A percentile compares a stretch with the other conserved stretches of the same genome.
phyloP scores from a whole-genome alignment of 2,797 vertebrate genomes.

The Miichthys miiuy region DNA sequence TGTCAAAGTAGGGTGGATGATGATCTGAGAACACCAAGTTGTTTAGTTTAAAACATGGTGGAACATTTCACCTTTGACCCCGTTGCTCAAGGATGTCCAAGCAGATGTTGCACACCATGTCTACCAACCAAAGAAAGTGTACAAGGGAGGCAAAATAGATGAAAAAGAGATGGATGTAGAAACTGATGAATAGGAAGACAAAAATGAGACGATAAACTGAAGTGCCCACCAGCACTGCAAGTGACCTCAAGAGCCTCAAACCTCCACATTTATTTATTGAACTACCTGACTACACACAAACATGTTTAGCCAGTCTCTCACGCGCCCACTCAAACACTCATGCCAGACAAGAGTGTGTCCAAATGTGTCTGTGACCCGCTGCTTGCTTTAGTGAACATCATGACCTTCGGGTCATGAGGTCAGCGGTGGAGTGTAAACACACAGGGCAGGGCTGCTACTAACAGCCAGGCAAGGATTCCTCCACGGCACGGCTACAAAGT shows the following conservation, averaged over 20 bases:
- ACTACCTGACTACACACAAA: slow-evolving; percentile 28
- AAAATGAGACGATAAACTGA: slow-evolving; percentile 21
- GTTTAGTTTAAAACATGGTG: slow-evolving; percentile 43
- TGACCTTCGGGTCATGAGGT: slow-evolving; percentile 78
- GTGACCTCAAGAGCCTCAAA: slow-evolving; percentile 26
- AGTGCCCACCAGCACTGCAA: not conserved
- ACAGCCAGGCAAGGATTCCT: slow-evolving; percentile 76
- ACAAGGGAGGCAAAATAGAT: not conserved
- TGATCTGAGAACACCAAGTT: slow-evolving; percentile 27
- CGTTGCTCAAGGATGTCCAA: slow-evolving; percentile 10
- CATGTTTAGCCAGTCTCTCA: slow-evolving; percentile 42
- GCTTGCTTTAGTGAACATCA: slow-evolving; percentile 67
- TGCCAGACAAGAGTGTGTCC: slow-evolving; percentile 65
- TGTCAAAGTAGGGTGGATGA: slow-evolving; percentile 4
- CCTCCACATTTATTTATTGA: slow-evolving; percentile 33
- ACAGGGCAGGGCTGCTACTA: slow-evolving; percentile 66
- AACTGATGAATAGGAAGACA: slow-evolving; percentile 8
- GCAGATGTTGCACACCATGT: slow-evolving; percentile 6
- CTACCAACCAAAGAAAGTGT: not conserved
- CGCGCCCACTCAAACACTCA: slow-evolving; percentile 37
- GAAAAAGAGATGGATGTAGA: not conserved
- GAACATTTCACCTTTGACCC: slow-evolving; percentile 61
- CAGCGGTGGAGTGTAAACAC: slow-evolving; percentile 80
- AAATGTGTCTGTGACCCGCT: slow-evolving; percentile 73
- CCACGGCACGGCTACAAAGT: slow-evolving; percentile 56